Conservation (phyloP, 2,888 invertebrate species). For the Eristalis intricaria region DNA sequence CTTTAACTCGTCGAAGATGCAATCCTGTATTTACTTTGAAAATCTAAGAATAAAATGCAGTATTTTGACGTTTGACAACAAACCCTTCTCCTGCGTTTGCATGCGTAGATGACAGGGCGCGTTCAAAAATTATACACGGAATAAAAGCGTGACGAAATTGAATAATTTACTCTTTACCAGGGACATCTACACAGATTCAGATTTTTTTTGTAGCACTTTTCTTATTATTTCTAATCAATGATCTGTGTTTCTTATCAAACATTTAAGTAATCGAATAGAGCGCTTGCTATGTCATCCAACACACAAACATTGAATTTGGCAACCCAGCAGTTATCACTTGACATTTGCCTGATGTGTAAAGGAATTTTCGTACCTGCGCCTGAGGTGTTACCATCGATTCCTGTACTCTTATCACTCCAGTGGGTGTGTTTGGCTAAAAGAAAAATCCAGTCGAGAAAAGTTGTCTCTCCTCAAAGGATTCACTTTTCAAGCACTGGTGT, state of each 20-base stretch:
- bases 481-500: neutral
- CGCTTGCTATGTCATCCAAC: neutral
- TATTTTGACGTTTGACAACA: neutral
- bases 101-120: neutral
- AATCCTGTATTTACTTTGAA: neutral
- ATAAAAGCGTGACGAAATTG: neutral
- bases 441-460: neutral
- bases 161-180: too few relatives aligned
- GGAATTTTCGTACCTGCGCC: neutral
- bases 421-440: conserved; percentile 14
- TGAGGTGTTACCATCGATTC: neutral
- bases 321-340: neutral
- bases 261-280: too few relatives aligned
- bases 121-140: neutral
- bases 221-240: too few relatives aligned
- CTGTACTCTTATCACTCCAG: neutral
- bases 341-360: neutral
- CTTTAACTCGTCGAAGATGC: neutral
- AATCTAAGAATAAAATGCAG: neutral
- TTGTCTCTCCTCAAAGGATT: neutral
- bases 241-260: too few relatives aligned
- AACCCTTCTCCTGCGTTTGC: neutral
- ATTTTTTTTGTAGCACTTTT: too few relatives aligned
- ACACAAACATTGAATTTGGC: neutral
- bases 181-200: too few relatives aligned